Conservation (phyloP, 2,113 vertebrate genomes). For the Antigone vipio region DNA sequence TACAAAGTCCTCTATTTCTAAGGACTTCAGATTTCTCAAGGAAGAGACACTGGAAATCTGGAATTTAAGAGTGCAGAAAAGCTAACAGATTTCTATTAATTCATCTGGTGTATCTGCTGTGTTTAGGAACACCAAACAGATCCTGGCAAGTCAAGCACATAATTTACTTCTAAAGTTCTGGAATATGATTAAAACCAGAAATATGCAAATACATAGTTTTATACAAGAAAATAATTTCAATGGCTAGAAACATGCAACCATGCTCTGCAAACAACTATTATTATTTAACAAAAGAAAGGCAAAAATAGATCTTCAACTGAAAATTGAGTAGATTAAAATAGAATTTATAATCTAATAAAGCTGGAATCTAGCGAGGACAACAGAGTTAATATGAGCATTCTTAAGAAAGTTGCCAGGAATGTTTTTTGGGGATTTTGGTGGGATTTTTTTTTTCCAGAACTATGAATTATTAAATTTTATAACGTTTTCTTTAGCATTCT, state of each 20-base stretch:
- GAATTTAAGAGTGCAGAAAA: background rate
- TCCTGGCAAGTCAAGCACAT: background rate
- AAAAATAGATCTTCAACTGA: conserved; percentile 7
- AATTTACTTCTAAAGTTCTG: background rate
- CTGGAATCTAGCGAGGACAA: background rate
- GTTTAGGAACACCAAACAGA: background rate
- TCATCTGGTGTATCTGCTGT: background rate
- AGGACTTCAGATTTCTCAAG: too few relatives aligned
- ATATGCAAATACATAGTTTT: background rate
- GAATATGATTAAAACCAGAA: background rate
- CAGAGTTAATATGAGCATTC: background rate
- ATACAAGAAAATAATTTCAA: background rate
- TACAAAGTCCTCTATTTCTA: background rate
- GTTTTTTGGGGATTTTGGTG: background rate
- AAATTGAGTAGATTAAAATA: background rate
- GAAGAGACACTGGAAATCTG: background rate
- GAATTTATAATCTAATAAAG: background rate
- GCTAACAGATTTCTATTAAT: background rate
- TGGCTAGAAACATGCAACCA: background rate
- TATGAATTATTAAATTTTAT: background rate
- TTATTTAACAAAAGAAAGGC: background rate
- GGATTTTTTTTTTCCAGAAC: background rate
- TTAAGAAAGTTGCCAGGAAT: background rate
- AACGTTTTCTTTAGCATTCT: background rate
- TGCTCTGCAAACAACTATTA: background rate